phyloP scores from a whole-genome alignment of 2,113 vertebrate genomes.

The Patagioenas fasciata region DNA sequence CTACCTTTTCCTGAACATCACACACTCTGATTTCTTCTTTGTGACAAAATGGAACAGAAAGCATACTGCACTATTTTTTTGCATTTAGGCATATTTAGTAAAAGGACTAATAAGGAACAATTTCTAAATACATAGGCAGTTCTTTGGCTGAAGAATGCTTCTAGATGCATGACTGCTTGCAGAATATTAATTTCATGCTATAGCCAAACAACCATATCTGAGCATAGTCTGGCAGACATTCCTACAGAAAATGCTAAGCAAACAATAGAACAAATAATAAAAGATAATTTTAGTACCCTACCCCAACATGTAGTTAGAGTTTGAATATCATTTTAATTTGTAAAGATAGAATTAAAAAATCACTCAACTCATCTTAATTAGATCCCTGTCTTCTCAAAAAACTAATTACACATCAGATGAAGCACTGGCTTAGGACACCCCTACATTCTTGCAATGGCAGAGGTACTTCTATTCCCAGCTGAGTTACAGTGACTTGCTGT shows the following conservation, averaged over 20 bases:
- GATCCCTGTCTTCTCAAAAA: neutral
- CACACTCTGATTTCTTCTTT: neutral
- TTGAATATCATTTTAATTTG: neutral
- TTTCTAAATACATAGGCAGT: neutral
- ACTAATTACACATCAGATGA: conserved; percentile 38
- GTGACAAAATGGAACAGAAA: neutral
- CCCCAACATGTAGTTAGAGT: neutral
- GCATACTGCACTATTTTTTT: neutral
- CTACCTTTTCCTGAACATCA: neutral
- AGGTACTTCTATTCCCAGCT: conserved; percentile 8
- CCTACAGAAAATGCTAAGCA: neutral
- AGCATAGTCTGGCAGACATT: neutral
- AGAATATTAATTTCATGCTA: neutral
- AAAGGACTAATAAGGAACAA: neutral
- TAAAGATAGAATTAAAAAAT: neutral
- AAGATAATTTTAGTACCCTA: neutral
- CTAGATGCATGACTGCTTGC: neutral
- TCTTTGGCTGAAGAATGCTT: neutral
- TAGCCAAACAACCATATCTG: neutral
- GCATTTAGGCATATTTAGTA: neutral
- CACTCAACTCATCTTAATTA: conserved; percentile 23
- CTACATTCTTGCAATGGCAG: neutral
- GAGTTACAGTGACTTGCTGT: neutral
- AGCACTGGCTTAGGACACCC: neutral
- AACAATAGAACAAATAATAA: neutral